Evolutionary conservation across 2,888 invertebrate species (phyloP).

Genomic region (Nomada fucata): DNA sequence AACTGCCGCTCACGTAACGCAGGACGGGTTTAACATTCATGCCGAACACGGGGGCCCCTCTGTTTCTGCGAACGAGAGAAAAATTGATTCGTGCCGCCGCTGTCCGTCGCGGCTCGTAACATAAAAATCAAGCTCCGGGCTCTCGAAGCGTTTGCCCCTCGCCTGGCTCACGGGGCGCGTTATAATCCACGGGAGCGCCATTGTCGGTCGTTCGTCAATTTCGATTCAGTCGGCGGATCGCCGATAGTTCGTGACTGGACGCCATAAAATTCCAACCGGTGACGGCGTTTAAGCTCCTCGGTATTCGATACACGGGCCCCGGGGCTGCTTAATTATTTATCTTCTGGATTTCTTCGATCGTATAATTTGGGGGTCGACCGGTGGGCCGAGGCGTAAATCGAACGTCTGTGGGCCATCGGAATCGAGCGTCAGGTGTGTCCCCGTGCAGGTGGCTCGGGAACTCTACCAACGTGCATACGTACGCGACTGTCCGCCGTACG

Average conservation of each 20-base stretch:
- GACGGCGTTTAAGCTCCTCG: conserved; percentile 30
- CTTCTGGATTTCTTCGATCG: conserved; percentile 69
- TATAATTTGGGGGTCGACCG: conserved; percentile 68
- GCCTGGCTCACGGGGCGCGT: conserved; percentile 7
- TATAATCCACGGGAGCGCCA: conserved; percentile 43
- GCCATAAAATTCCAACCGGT: conserved; percentile 50
- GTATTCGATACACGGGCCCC: conserved; percentile 74
- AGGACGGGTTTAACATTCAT: conserved; percentile 29
- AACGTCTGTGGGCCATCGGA: neutral
- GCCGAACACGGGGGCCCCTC: neutral
- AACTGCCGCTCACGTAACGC: conserved; percentile 25
- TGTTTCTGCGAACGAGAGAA: conserved; percentile 36
- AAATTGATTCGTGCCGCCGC: conserved; percentile 33
- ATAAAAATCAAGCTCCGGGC: conserved; percentile 34
- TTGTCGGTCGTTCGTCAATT: conserved; percentile 67
- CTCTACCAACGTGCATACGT: neutral
- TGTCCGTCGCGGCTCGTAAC: conserved; percentile 21
- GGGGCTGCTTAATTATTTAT: conserved; percentile 79
- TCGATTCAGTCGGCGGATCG: conserved; percentile 68
- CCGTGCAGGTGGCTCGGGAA: neutral
- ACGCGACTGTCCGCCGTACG: neutral
- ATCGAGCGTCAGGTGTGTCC: neutral
- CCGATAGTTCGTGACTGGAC: conserved; percentile 70
- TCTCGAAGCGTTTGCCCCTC: neutral
- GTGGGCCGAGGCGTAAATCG: neutral